Base-by-base conservation (phyloP, 2,113 vertebrate genomes). In the Amblyornis subalaris region DNA sequence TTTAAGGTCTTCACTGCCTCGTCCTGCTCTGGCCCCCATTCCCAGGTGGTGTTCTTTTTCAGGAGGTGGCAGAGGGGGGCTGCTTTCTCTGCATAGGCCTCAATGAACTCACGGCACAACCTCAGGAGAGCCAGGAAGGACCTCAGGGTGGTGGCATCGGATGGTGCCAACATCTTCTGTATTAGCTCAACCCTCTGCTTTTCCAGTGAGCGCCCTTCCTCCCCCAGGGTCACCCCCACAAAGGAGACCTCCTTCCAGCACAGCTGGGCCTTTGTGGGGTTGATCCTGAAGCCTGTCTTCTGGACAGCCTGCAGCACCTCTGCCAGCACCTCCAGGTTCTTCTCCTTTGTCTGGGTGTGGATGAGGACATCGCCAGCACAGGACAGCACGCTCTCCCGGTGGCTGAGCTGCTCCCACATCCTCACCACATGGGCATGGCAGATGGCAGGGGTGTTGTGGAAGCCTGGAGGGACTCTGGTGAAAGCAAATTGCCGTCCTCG, bases 201-300 rank as follows among this genome's bases (percentile, higher is more conserved):
- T 76, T 96, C 85, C 67, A 96, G 77, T 0, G 80, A 95, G 31
- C 80, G 42, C 36, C 93, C 94, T 42, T 94, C 93, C 80, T 96
- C 94, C 42, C 94, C 58, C 5, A 96, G 70, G 18, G 93, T 95
- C 45, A 96, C 84, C 24, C 96, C 96, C n/a, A 92, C 18, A 44
- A 93, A 96, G 18, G 96, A 96, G 4, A 96, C 96, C 79, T 96
- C 96, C 47, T 94, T 96, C 96, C 95, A 96, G 76, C 96, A 96
- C 35, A 96, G 88, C 57, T 96, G 95, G 40, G 95, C 95, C 62
- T 95, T 96, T 1, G 66, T 96, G 55, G 96, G 95, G 48, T 38
- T 96, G 66, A 96, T 61, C 53, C 17, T 95, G 58, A 96, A 96
- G 18, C 95, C 96, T 0, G 50, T 94, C 76, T 92, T 96, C 53